A percentile compares a stretch with the other conserved stretches of the same genome.
These are phyloP conservation scores for Pangasianodon gigas DNA, from an alignment of 2,113 vertebrate species.

Conservation along the genomic window DNA sequence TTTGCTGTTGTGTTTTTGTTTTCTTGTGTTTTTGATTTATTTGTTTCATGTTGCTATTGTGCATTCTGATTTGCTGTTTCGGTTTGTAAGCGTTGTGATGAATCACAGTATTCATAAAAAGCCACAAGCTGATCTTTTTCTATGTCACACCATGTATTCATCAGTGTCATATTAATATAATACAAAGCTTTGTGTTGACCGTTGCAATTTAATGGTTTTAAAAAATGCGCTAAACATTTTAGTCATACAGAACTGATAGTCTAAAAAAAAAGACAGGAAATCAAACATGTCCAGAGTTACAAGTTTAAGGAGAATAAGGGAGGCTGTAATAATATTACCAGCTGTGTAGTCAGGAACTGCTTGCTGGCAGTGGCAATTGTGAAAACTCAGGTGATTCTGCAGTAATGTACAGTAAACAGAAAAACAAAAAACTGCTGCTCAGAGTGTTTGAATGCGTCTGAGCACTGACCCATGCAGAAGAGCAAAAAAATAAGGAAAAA, in stretches of 20 bases:
- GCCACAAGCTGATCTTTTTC: neutral
- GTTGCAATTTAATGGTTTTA: neutral
- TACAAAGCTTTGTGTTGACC: neutral
- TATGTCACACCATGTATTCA: neutral
- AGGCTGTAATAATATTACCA: neutral
- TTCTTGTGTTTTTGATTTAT: neutral
- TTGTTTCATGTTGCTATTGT: neutral
- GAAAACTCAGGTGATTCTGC: neutral
- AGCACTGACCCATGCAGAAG: neutral
- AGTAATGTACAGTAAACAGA: neutral
- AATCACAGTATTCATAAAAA: neutral
- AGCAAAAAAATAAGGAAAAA: neutral
- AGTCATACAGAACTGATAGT: neutral
- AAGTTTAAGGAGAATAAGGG: too few species aligned
- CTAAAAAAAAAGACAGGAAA: neutral
- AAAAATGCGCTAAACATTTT: neutral
- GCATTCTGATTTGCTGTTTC: neutral
- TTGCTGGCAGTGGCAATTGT: neutral
- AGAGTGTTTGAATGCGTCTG: neutral
- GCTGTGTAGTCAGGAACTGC: neutral
- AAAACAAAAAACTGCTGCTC: neutral
- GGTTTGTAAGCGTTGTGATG: neutral
- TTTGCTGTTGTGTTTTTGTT: neutral
- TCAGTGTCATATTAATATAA: neutral
- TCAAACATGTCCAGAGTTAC: neutral